phyloP scores from a whole-genome alignment of 2,113 vertebrate genomes.

The Misgurnus mizolepis region DNA sequence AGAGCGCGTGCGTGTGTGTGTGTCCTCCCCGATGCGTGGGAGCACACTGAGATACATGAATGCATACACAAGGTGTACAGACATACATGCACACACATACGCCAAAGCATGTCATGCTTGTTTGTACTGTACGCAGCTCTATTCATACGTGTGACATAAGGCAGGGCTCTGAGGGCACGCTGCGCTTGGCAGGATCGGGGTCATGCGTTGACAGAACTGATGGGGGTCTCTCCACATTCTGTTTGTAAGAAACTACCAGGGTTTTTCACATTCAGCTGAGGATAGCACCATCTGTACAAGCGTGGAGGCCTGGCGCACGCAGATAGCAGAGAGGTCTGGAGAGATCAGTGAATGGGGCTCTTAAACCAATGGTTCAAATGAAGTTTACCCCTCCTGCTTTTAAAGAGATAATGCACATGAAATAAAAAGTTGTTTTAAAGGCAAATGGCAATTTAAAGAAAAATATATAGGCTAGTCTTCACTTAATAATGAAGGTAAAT shows the following conservation, averaged over 20 bases:
- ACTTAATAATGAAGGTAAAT: too few species aligned
- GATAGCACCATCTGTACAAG: conserved; percentile 64
- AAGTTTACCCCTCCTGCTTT: background rate
- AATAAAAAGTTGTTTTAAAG: background rate
- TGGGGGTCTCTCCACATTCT: conserved; percentile 47
- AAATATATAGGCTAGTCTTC: too few species aligned
- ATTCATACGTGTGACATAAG: conserved; percentile 50
- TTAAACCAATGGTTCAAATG: conserved; percentile 27
- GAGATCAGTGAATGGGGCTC: conserved; percentile 52
- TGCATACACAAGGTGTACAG: conserved; percentile 44
- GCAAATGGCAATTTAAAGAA: too few species aligned
- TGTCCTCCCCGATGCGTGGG: conserved; percentile 4
- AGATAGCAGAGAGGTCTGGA: conserved; percentile 11
- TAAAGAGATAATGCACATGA: conserved; percentile 1
- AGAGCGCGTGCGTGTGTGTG: conserved; percentile 18
- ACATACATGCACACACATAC: conserved; percentile 45
- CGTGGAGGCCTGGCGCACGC: conserved; percentile 49
- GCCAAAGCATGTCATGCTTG: conserved; percentile 31
- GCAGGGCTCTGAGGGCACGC: conserved; percentile 27
- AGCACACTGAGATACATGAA: conserved; percentile 39
- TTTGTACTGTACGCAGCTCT: conserved; percentile 36
- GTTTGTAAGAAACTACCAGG: conserved; percentile 65
- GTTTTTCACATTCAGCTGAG: conserved; percentile 69
- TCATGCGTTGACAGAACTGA: conserved; percentile 55
- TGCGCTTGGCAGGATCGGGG: conserved; percentile 29